Base-by-base conservation (phyloP, 1,140 invertebrate genomes). In the Antheraea mylitta region DNA sequence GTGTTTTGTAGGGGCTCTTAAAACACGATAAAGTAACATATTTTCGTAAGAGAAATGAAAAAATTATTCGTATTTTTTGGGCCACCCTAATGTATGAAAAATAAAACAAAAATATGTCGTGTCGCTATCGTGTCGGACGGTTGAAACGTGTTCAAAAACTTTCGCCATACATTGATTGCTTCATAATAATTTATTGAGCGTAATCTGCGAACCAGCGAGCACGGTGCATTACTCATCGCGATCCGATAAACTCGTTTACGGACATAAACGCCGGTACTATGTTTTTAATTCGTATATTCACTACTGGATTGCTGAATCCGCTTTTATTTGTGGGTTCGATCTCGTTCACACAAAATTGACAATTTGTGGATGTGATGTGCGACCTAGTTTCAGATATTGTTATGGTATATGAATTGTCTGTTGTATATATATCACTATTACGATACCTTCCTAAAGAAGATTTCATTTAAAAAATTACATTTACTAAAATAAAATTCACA, bases 171-270 rank as follows among this genome's bases (percentile, higher is more conserved):
- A 90, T 80, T 88, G 86, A 90, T 90, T 90, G 86, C 85, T 90
- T 88, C 83, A 90, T 90, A 88, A 90, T 90, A 88, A 88, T 90
- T 90, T 90, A 90, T 90, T 82, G 85, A 86, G 76, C 81, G 83
- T 87, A 88, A 90, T 90, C 86, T 81, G 85, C 70, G 75, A 78
- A 78, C 81, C 77, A 86, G 82, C 80, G 81, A 86, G 85, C 85
- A 78, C 80, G 77, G 75, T 84, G 82, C 86, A 87, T 89, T 83
- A 84, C 85, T 88, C 87, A 88, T 83, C 82, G 79, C 68, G 70
- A 74, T 67, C 68, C 72, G 63, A 65, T 69, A 68, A 75, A 78
- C 77, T 75, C 76, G 69, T 75, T 80, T 78, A 83, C 65, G 77
- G 68, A 38, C 30, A 8, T 66, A 59, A 6, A 53, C 11, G 45